Evolutionary conservation across 2,113 vertebrate genomes (phyloP).

Genomic region (Columba livia): DNA sequence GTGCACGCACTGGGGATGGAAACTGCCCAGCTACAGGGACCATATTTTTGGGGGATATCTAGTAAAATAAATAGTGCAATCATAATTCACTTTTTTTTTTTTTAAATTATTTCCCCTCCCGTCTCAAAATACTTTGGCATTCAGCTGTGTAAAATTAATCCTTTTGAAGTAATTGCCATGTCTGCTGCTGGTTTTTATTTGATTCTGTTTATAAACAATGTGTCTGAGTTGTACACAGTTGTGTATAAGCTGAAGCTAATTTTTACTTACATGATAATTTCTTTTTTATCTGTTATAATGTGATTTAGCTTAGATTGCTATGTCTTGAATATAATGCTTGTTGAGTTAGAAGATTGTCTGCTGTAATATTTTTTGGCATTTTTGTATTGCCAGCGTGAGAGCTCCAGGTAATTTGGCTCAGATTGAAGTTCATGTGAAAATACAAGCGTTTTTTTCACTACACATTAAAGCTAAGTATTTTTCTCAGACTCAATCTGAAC

Average conservation of each 20-base stretch:
- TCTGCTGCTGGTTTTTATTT: not conserved
- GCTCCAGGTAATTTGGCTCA: not conserved
- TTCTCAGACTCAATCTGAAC: not conserved
- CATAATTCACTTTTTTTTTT: not conserved
- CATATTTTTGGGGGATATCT: not conserved
- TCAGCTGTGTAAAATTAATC: not conserved
- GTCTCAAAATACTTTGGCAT: not conserved
- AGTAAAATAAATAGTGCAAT: not conserved
- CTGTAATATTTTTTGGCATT: not conserved
- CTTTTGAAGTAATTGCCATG: not conserved
- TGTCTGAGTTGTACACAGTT: not conserved
- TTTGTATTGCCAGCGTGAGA: not conserved
- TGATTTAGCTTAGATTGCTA: not conserved
- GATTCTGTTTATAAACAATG: not conserved
- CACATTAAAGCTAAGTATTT: not conserved
- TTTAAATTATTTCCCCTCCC: not conserved
- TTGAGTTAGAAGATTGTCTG: not conserved
- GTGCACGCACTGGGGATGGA: not conserved
- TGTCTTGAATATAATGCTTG: not conserved
- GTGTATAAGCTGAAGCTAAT: not conserved
- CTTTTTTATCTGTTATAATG: not conserved
- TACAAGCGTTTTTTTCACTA: not conserved
- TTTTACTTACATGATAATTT: not conserved
- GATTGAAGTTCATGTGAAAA: not conserved
- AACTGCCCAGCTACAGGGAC: not conserved